Percentiles rank a stretch among this genome's conserved stretches.
Evolutionary conservation across 2,888 invertebrate species (phyloP).

Genomic region (Scaptomyza tumidula): DNA sequence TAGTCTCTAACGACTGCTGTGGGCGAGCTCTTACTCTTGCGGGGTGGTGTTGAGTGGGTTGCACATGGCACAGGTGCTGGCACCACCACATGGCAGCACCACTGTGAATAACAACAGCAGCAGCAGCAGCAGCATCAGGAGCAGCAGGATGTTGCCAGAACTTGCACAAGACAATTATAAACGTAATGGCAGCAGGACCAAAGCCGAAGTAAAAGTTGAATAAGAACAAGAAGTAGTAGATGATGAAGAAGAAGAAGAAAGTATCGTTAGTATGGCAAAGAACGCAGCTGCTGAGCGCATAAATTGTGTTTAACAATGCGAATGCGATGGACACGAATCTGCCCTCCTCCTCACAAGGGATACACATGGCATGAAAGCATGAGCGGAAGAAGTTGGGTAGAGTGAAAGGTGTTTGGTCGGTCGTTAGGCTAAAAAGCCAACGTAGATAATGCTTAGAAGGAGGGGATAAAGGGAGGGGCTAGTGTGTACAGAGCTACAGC

Average conservation of each 20-base stretch:
- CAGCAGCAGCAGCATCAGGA: neutral
- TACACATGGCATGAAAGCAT: neutral
- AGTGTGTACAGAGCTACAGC: slow-evolving; percentile 11
- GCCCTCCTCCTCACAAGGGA: neutral
- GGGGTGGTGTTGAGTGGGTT: slow-evolving; percentile 2
- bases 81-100: slow-evolving; percentile 21
- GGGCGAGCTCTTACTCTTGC: neutral
- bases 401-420: slow-evolving; percentile 56
- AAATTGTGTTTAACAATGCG: slow-evolving; percentile 74
- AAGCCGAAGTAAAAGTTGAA: slow-evolving; percentile 3
- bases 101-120: slow-evolving; percentile 28
- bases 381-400: neutral
- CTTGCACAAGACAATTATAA: slow-evolving; percentile 79
- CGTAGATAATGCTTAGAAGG: slow-evolving; percentile 55
- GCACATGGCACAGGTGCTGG: slow-evolving; percentile 43
- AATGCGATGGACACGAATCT: slow-evolving; percentile 54
- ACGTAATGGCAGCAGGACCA: slow-evolving; percentile 67
- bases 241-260: slow-evolving; percentile 28
- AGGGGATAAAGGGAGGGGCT: neutral
- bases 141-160: slow-evolving; percentile 48
- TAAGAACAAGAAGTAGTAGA: slow-evolving; percentile 9
- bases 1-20: slow-evolving; percentile 17
- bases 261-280: slow-evolving; percentile 56
- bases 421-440: slow-evolving; percentile 78
- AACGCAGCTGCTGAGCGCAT: slow-evolving; percentile 71